Evolutionary conservation across 2,888 invertebrate genomes (phyloP).

Genomic region (Hirtodrosophila duncani): DNA sequence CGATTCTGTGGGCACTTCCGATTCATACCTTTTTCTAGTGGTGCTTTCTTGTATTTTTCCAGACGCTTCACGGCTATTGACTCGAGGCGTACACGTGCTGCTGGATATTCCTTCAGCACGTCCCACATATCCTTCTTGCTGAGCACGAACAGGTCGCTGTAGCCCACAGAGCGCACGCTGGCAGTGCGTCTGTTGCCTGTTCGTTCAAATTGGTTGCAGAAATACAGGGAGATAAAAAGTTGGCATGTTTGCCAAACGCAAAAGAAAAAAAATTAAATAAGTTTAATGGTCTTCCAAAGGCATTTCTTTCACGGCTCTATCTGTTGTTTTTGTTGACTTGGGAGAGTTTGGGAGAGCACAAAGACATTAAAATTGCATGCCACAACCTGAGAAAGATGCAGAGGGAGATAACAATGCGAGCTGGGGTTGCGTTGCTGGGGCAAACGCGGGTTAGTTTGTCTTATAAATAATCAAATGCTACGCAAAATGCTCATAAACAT

Average conservation of each 20-base stretch:
- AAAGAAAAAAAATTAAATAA: constrained; percentile 29
- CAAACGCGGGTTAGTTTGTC: no score
- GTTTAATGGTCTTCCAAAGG: constrained; percentile 39
- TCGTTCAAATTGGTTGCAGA: constrained; percentile 1
- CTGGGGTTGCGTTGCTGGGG: background rate
- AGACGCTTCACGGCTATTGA: constrained; percentile 98
- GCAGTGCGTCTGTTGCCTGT: constrained; percentile 98
- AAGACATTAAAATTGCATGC: constrained; percentile 67
- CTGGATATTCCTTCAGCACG: constrained; percentile 96
- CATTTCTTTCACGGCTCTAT: constrained; percentile 22
- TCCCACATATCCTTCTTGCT: constrained; percentile 99
- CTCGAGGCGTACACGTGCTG: constrained; percentile 94
- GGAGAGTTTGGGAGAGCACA: constrained; percentile 23
- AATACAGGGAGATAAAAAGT: constrained; percentile 23
- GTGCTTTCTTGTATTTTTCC: constrained; percentile 97
- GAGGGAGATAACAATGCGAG: constrained; percentile 5
- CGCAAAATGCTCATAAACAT: no score
- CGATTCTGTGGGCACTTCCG: background rate
- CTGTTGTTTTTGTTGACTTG: constrained; percentile 44
- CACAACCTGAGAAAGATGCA: constrained; percentile 25
- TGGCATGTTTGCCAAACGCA: constrained; percentile 29
- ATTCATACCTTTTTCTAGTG: constrained; percentile 95
- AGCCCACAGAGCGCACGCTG: constrained; percentile 97
- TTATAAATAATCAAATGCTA: no score
- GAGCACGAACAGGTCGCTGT: constrained; percentile 98